These are phyloP conservation scores for Helicorthomorpha holstii DNA, from an alignment of 1,140 invertebrate species.

Conservation along the genomic window DNA sequence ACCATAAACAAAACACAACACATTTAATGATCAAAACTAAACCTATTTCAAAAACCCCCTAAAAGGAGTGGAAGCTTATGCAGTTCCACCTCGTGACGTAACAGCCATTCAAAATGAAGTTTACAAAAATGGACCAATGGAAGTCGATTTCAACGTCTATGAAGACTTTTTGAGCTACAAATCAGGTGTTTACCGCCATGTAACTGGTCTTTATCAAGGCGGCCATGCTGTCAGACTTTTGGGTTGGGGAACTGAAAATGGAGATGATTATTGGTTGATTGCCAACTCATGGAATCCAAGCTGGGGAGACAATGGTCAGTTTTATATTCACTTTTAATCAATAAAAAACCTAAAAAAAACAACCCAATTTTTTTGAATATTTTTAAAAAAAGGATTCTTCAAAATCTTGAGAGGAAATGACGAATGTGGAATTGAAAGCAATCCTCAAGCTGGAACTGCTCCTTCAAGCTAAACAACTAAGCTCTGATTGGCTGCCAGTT, in stretches of 20 bases:
- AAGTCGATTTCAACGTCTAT: conserved; percentile 78
- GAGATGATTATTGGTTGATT: conserved; percentile 69
- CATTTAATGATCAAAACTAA: neutral
- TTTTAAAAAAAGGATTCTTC: conserved; percentile 57
- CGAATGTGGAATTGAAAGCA: conserved; percentile 61
- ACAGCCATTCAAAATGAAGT: conserved; percentile 67
- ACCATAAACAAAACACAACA: neutral
- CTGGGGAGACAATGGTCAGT: conserved; percentile 42
- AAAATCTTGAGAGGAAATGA: conserved; percentile 61
- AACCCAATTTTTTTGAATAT: neutral
- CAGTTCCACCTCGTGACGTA: conserved; percentile 37
- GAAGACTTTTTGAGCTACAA: conserved; percentile 74
- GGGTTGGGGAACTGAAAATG: conserved; percentile 69
- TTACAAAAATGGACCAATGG: conserved; percentile 73
- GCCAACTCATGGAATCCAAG: conserved; percentile 87
- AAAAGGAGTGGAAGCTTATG: conserved; percentile 47
- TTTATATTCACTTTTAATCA: neutral
- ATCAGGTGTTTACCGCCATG: conserved; percentile 70
- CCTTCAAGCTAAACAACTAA: no score
- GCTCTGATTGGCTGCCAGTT: no score
- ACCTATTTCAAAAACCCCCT: conserved; percentile 1
- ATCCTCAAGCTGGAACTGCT: conserved; percentile 58
- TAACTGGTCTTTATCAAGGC: conserved; percentile 49
- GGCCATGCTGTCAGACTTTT: conserved; percentile 81
- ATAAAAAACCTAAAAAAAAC: neutral